Percentiles rank a stretch among this genome's conserved stretches.
These are phyloP conservation scores for Pteruthius melanotis DNA, from an alignment of 2,113 vertebrate genomes.

Conservation along the genomic window DNA sequence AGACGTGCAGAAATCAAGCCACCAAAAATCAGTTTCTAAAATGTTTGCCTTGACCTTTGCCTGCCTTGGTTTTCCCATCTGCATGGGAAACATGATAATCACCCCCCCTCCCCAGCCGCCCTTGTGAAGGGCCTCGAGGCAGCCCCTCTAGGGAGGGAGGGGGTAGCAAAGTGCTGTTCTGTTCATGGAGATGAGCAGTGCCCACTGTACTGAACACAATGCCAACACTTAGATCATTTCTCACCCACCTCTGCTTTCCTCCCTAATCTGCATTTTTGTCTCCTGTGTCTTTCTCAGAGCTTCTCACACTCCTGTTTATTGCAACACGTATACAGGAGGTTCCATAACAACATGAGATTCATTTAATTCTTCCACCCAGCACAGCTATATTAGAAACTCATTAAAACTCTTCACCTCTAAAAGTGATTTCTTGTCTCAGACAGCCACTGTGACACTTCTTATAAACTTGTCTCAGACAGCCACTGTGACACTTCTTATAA, in stretches of 20 bases:
- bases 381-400: not conserved
- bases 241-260: constrained; percentile 25
- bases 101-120: too few species aligned
- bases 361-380: not conserved
- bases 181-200: not conserved
- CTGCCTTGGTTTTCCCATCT: not conserved
- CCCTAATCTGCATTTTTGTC: not conserved
- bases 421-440: not conserved
- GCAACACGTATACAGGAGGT: not conserved
- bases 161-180: not conserved
- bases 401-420: not conserved
- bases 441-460: not conserved
- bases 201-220: not conserved
- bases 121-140: not conserved
- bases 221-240: not conserved
- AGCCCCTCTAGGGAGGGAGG: not conserved
- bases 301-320: not conserved
- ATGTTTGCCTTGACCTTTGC: not conserved
- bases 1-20: not conserved
- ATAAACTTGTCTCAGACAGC: not conserved
- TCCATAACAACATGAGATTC: not conserved
- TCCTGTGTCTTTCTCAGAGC: not conserved
- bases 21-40: not conserved
- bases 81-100: not conserved
- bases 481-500: not conserved